phyloP scores from a whole-genome alignment of 2,797 vertebrate species.

The Crax fasciolata region DNA sequence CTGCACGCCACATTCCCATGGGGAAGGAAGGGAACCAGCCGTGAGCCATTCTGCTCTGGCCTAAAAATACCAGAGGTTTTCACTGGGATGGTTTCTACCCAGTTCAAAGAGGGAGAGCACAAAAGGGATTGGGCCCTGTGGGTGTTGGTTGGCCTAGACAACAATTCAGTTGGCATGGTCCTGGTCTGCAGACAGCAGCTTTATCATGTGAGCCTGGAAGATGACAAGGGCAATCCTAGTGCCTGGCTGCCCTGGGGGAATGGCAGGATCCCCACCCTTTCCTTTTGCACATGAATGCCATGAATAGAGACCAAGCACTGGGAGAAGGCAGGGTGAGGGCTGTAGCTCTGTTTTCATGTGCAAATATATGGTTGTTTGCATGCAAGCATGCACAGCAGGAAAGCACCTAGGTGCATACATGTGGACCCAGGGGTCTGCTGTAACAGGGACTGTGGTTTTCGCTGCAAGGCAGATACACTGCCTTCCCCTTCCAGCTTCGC shows the following conservation, averaged over 20 bases:
- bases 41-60: not conserved
- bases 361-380: not conserved
- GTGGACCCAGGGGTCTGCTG: not conserved
- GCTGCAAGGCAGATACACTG: not conserved
- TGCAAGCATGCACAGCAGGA: not conserved
- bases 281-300: not conserved
- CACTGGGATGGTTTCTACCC: slow-evolving; percentile 10
- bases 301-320: not conserved
- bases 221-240: not conserved
- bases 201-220: not conserved
- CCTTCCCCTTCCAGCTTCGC: not conserved
- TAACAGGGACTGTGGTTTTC: not conserved
- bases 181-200: slow-evolving; percentile 1
- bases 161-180: not conserved
- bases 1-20: not conserved
- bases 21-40: not conserved
- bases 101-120: slow-evolving; percentile 30
- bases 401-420: accelerated
- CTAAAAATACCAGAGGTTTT: slow-evolving; percentile 56
- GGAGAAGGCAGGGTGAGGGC: not conserved
- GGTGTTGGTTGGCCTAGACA: not conserved
- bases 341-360: not conserved
- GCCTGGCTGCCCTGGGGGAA: not conserved
- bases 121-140: slow-evolving; percentile 24
- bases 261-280: not conserved